These are phyloP conservation scores for Osmerus eperlanus DNA, from an alignment of 2,113 vertebrate genomes.

Conservation along the genomic window DNA sequence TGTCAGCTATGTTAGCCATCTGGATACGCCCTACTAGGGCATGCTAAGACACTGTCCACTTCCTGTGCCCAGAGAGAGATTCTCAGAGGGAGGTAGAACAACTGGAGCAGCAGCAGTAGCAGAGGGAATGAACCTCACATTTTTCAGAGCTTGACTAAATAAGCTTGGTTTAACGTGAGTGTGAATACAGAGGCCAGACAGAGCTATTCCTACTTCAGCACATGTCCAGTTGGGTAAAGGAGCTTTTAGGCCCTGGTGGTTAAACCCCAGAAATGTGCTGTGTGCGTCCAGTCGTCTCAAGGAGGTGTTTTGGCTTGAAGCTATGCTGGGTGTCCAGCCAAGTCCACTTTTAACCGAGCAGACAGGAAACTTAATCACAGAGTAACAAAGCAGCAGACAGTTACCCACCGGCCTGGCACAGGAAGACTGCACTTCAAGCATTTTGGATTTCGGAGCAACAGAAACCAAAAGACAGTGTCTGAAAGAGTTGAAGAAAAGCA, in stretches of 20 bases:
- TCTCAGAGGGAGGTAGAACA: too few species aligned
- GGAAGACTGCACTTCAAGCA: neutral
- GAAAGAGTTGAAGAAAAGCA: neutral
- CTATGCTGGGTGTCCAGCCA: neutral
- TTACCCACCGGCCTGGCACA: neutral
- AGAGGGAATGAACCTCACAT: too few species aligned
- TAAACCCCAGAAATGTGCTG: neutral
- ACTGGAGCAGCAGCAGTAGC: too few species aligned
- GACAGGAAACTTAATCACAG: neutral
- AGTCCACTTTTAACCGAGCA: neutral
- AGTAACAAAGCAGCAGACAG: conserved; percentile 4
- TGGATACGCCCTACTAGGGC: too few species aligned
- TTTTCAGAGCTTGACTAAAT: too few species aligned
- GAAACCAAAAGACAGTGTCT: neutral
- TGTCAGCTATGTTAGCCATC: too few species aligned
- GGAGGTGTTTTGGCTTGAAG: neutral
- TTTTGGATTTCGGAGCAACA: neutral
- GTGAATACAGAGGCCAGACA: too few species aligned
- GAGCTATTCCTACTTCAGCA: too few species aligned
- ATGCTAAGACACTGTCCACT: too few species aligned
- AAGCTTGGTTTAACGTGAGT: too few species aligned
- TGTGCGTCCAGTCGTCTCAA: neutral
- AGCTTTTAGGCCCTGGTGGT: neutral
- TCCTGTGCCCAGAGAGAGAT: too few species aligned
- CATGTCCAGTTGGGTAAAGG: too few species aligned